Evolutionary conservation across 2,113 vertebrate genomes (phyloP).

Genomic region (Bothrops jararaca): DNA sequence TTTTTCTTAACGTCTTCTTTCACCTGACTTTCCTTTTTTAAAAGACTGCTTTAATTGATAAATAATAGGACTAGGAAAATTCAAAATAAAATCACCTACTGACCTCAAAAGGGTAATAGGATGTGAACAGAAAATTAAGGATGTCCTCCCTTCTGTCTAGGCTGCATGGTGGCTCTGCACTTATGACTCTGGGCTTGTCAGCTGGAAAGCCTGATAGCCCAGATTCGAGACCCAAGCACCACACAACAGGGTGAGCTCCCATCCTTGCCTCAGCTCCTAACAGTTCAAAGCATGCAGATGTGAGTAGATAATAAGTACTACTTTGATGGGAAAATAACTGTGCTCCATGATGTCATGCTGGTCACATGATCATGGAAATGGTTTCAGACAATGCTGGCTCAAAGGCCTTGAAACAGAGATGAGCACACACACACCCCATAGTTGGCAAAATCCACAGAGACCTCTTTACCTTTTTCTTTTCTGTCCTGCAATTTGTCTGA

Average conservation of each 20-base stretch:
- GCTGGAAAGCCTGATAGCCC: background rate
- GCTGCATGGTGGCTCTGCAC: background rate
- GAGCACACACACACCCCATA: background rate
- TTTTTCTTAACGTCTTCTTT: background rate
- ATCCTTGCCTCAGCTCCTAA: background rate
- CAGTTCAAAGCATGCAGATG: background rate
- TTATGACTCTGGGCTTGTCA: background rate
- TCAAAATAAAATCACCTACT: background rate
- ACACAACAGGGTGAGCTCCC: background rate
- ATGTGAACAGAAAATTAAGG: background rate
- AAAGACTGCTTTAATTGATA: background rate
- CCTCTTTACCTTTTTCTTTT: background rate
- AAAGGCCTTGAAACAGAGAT: background rate
- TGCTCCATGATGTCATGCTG: background rate
- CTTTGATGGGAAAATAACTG: background rate
- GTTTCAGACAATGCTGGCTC: background rate
- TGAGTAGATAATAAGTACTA: background rate
- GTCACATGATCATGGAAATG: background rate
- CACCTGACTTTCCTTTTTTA: background rate
- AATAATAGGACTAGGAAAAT: background rate
- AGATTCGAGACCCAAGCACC: background rate
- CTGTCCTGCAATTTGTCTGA: background rate
- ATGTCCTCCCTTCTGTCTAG: background rate
- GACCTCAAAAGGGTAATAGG: background rate
- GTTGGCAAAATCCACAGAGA: background rate